Evolutionary conservation across 2,113 vertebrate species (phyloP).

Genomic region (Rhadina sibilatrix): DNA sequence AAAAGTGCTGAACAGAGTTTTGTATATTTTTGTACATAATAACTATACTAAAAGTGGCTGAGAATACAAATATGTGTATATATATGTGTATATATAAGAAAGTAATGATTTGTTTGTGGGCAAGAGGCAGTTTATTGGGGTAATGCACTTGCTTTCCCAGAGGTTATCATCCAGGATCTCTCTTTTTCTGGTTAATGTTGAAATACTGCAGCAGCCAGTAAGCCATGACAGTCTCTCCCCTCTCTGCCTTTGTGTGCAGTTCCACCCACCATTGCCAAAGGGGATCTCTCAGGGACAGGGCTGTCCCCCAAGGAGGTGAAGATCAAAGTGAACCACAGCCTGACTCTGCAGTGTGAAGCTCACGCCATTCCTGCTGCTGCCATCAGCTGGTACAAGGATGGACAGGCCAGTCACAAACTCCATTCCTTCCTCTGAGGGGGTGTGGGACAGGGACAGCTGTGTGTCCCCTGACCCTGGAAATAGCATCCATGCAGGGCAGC

Average conservation of each 20-base stretch:
- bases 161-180: not conserved
- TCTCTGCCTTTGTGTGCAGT: constrained; percentile 71
- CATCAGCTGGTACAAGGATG: constrained; percentile 95
- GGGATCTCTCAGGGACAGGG: constrained; percentile 78
- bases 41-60: not conserved
- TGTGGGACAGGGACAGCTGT: not conserved
- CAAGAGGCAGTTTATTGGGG: not conserved
- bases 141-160: not conserved
- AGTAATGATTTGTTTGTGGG: not conserved
- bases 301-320: constrained; percentile 90
- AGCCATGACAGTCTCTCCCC: not conserved
- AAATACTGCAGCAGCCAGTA: not conserved
- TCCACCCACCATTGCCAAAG: constrained; percentile 90
- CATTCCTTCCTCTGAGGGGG: not conserved
- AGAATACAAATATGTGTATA: not conserved
- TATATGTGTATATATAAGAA: not conserved
- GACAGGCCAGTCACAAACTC: constrained; percentile 82
- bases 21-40: not conserved
- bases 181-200: not conserved
- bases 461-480: rapidly evolving
- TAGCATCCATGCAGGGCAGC: rapidly evolving
- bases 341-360: constrained; percentile 89
- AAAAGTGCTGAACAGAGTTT: not conserved
- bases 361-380: constrained; percentile 85
- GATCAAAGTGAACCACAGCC: constrained; percentile 88